Evolutionary conservation across 2,888 invertebrate genomes (phyloP), one percentile per base, ranked within the genome.

Genomic region (Drosophila conformis): DNA sequence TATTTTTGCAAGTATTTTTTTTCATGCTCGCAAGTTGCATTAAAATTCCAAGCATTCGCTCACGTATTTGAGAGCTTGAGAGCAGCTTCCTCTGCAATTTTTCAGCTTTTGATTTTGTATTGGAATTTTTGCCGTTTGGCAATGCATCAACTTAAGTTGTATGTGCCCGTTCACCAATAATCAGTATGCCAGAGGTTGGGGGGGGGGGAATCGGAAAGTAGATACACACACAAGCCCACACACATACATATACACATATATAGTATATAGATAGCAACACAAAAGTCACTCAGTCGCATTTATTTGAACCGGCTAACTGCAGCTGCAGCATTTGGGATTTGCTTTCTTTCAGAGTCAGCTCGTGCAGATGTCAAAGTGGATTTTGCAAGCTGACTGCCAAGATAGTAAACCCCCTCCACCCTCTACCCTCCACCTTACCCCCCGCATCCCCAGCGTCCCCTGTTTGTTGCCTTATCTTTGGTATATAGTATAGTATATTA

Each of bases 401-500:
- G 25, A 25, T 25, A 10, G 15, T 15, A 36, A 0, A 36, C 15
- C 13, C 25, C 13, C 13, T 1, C 3, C 7, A 42, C 11, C 33
- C 11, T 29, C 1, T 27, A 11, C 10, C 29, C 4, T 0, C 31
- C 10, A 33, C 3, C 35, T 2, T 10, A 10, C n/a, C 27, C n/a
- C 27, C 31, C 2, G 10, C 25, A 27, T 13, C 2, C 33, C 18
- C 60, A 35, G 3, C 13, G 6, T 21, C 49, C 13, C 8, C n/a
- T 8, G 8, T 46, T 27, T 25, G 46, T 46, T 21, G 35, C 13
- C 35, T 59, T 71, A 52, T 46, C 54, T 66, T 40, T 31, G 33
- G 27, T 38, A 56, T 59, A 54, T 51, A 82, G 54, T 59, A 51
- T 56, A 76, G 56, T 79, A 83, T 82, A 83, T 82, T 82, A 82